phyloP scores from a whole-genome alignment of 2,888 invertebrate species.

The Epirrhoe alternata region DNA sequence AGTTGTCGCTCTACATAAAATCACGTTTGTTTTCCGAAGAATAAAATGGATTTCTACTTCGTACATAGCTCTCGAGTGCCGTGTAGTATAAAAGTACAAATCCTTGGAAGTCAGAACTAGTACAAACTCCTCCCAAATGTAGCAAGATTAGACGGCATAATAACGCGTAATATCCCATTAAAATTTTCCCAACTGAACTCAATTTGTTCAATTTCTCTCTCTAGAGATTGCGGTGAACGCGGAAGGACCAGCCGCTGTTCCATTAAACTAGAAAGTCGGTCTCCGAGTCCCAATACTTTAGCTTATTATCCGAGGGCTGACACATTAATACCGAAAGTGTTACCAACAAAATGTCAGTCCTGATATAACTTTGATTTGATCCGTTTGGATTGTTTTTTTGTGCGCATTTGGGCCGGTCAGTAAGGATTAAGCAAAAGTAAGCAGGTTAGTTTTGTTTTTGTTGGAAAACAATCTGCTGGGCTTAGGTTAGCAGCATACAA shows the following conservation, averaged over 20 bases:
- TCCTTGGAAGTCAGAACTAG: not conserved
- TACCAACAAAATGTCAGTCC: constrained; percentile 37
- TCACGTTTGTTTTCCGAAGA: too few species aligned
- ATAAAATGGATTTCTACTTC: too few species aligned
- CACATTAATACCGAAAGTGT: constrained; percentile 48
- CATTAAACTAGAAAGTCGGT: constrained; percentile 46
- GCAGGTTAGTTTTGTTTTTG: constrained; percentile 35
- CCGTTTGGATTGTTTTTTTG: constrained; percentile 35
- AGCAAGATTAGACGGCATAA: constrained; percentile 28
- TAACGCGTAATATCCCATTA: constrained; percentile 39
- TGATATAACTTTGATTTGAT: constrained; percentile 38
- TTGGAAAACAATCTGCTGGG: constrained; percentile 27
- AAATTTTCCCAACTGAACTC: constrained; percentile 40
- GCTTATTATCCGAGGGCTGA: constrained; percentile 47
- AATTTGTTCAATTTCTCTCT: constrained; percentile 46
- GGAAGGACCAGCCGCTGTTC: constrained; percentile 44
- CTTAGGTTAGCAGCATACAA: constrained; percentile 17
- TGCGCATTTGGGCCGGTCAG: constrained; percentile 23
- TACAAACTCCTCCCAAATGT: constrained; percentile 18
- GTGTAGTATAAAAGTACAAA: too few species aligned
- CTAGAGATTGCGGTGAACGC: constrained; percentile 44
- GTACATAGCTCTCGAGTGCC: not conserved
- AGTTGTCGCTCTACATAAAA: not conserved
- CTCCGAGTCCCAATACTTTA: constrained; percentile 45
- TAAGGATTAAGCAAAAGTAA: constrained; percentile 28